Percentiles rank a stretch among this genome's conserved stretches.
These are phyloP conservation scores for Drosophila stalkeri DNA, from an alignment of 2,888 invertebrate genomes.

Conservation along the genomic window DNA sequence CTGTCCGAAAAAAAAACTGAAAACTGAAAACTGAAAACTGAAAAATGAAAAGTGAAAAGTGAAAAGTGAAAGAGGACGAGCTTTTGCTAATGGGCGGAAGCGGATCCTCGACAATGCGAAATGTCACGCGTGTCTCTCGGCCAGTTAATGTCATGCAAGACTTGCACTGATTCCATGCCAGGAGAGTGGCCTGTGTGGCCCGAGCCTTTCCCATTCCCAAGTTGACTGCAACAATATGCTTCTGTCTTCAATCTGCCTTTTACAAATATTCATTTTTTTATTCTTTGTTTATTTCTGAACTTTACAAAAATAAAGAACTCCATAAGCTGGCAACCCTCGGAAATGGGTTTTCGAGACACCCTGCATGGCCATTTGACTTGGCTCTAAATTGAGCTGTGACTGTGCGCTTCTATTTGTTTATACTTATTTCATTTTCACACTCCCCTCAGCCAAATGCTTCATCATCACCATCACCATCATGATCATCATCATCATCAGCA, in stretches of 20 bases:
- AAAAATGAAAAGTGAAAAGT: too few relatives aligned
- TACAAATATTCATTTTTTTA: slow-evolving; percentile 6
- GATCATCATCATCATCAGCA: slow-evolving; percentile 25
- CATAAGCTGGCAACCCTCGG: slow-evolving; percentile 16
- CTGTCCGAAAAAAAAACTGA: not conserved
- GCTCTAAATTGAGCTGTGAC: slow-evolving; percentile 56
- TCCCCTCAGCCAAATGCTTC: slow-evolving; percentile 41
- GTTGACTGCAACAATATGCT: slow-evolving; percentile 50
- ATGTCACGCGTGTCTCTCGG: slow-evolving; percentile 32
- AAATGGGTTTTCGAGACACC: slow-evolving; percentile 5
- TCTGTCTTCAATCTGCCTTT: slow-evolving; percentile 13
- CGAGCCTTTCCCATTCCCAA: not conserved
- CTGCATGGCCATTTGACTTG: slow-evolving; percentile 59
- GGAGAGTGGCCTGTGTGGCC: not conserved
- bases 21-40: not conserved
- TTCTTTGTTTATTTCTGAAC: slow-evolving; percentile 12
- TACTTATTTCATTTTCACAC: slow-evolving; percentile 79
- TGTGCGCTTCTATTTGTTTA: slow-evolving; percentile 71
- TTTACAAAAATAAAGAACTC: slow-evolving; percentile 40
- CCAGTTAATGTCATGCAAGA: slow-evolving; percentile 32
- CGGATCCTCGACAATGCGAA: slow-evolving; percentile 38
- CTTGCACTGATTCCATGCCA: slow-evolving; percentile 37
- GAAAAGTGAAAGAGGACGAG: not conserved
- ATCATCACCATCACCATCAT: slow-evolving; percentile 27
- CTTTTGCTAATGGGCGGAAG: slow-evolving; percentile 18